Evolutionary conservation across 1,140 invertebrate species (phyloP), one percentile per base, ranked within the genome.

Genomic region (Lepidurus packardi): DNA sequence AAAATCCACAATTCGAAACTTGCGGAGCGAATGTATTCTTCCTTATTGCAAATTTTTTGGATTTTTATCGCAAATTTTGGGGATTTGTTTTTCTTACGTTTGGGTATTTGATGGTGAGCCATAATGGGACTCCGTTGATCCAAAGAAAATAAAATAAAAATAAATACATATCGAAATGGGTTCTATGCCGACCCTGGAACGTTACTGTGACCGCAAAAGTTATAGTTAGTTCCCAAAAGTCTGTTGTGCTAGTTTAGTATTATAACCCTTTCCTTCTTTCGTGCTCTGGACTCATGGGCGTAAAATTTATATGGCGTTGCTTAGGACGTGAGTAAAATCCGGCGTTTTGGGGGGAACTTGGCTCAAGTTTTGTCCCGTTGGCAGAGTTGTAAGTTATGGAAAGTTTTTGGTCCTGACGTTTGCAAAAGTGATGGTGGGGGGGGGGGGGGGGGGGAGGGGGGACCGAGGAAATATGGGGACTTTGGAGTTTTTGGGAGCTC

Each of bases 311-410:
- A 65, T 65, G 53, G 53, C 53, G 21, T 65, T 65, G 53, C 53
- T 65, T 65, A 65, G 53, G 53, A 65, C 53, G 53, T 65, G 53
- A 65, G 53, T 65, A 65, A 65, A 65, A 65, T 65, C 53, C 53
- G 53, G 53, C 16, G 16, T 65, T 65, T 13, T 65, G 10, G n/a
- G 53, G 53, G 21, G 16, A 7, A 13, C 9, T 13, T 7, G 45
- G 45, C 45, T 16, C 16, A 65, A 65, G 53, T 65, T 65, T 65
- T 65, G 53, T 65, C 53, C 53, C 21, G 53, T 65, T 65, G 53
- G 53, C 21, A n/a, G 34, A 34, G 53, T 65, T 65, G 53, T 47
- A 47, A 47, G 45, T 65, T n/a, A 5, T 65, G 8, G 16, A 7
- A 65, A 34, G 34, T 34, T 34, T 34, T 34, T 34, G 53, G 53